These are phyloP conservation scores for Hypotaenidia okinawae DNA, from an alignment of 2,797 vertebrate species.

Conservation along the genomic window DNA sequence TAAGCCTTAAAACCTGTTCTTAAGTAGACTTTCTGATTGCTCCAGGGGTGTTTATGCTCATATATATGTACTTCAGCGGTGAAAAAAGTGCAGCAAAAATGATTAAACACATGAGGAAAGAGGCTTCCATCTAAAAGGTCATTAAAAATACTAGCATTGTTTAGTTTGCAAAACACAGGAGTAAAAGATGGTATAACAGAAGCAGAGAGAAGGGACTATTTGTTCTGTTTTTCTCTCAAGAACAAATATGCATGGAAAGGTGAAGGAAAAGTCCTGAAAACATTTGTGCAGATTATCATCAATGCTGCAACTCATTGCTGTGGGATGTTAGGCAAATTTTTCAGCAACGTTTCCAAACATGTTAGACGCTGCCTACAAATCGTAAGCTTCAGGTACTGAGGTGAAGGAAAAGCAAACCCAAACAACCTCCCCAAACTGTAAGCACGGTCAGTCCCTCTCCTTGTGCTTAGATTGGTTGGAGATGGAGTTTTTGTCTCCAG, in stretches of 20 bases:
- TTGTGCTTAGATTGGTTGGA: not conserved
- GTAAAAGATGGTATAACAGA: constrained; percentile 45
- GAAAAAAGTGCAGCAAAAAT: constrained; percentile 3
- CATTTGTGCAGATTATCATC: constrained; percentile 10
- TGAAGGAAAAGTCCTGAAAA: constrained; percentile 29
- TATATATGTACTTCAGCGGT: not conserved
- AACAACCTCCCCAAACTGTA: not conserved
- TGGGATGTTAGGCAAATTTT: constrained; percentile 28
- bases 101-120: constrained; percentile 61
- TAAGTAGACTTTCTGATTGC: not conserved
- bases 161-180: constrained; percentile 57
- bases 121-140: constrained; percentile 44
- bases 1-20: constrained; percentile 10
- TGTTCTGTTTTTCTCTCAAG: constrained; percentile 37
- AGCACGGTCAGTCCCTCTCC: not conserved
- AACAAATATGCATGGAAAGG: constrained; percentile 27
- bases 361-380: constrained; percentile 5
- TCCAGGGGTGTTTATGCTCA: not conserved
- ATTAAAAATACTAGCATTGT: constrained; percentile 40
- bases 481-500: constrained; percentile 29
- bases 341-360: constrained; percentile 8
- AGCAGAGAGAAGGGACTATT: constrained; percentile 25
- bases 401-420: not conserved
- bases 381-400: not conserved
- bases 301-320: constrained; percentile 24